A percentile compares a stretch with the other conserved stretches of the same genome.
Conservation (phyloP, 1,140 invertebrate species). For the Rhagoletis zephyria region DNA sequence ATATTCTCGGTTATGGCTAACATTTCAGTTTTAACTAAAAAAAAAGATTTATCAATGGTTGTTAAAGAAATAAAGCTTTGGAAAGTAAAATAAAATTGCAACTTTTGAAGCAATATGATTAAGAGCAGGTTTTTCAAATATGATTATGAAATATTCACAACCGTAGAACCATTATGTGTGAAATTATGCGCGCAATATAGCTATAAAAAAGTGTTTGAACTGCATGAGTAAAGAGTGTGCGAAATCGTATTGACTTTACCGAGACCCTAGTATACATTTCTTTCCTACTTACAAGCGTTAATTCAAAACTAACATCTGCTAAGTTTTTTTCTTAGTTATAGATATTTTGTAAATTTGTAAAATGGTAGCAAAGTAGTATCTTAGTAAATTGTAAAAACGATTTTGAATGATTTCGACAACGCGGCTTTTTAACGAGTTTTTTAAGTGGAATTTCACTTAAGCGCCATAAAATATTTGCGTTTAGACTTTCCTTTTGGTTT, state of each 20-base stretch:
- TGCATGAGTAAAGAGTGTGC: conserved; percentile 3
- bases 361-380: conserved; percentile 52
- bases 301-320: conserved; percentile 25
- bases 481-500: conserved; percentile 39
- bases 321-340: conserved; percentile 22
- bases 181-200: background rate
- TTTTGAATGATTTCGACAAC: conserved; percentile 48
- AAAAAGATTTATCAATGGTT: background rate
- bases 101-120: background rate
- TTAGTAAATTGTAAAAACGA: conserved; percentile 53
- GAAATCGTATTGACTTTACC: conserved; percentile 38
- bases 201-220: background rate
- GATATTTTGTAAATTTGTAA: conserved; percentile 48
- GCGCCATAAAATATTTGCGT: conserved; percentile 6
- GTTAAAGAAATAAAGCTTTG: background rate
- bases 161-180: conserved; percentile 21
- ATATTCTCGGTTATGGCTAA: conserved; percentile 38
- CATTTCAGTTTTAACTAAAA: conserved; percentile 7
- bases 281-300: conserved; percentile 12
- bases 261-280: conserved; percentile 3
- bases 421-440: conserved; percentile 30
- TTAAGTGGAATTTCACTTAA: background rate
- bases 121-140: background rate
- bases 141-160: conserved; percentile 47
- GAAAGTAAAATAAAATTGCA: background rate